Percentiles rank a stretch among this genome's conserved stretches.
Evolutionary conservation across 2,113 vertebrate species (phyloP).

Genomic region (Misgurnus anguillicaudatus): DNA sequence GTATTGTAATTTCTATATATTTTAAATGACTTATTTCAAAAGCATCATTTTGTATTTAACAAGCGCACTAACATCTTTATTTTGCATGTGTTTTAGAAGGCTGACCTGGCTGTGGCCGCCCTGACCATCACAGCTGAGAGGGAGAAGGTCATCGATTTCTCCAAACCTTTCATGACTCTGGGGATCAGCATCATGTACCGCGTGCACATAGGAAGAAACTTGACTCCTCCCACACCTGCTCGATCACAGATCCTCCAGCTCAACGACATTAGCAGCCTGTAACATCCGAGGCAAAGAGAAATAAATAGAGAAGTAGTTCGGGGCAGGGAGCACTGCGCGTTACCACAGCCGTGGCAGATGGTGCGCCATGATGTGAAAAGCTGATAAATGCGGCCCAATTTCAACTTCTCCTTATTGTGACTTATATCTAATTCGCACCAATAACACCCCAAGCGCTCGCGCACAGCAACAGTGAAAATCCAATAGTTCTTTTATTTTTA

Average conservation of each 20-base stretch:
- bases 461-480: constrained; percentile 38
- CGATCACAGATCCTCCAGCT: neutral
- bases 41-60: neutral
- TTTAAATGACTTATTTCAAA: too few species aligned
- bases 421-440: constrained; percentile 51
- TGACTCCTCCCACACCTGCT: neutral
- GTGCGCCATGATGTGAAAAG: constrained; percentile 27
- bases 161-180: constrained; percentile 97
- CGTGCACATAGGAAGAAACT: constrained; percentile 90
- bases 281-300: neutral
- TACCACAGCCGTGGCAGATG: constrained; percentile 28
- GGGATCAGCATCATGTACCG: constrained; percentile 98
- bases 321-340: neutral
- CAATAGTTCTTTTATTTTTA: constrained; percentile 48
- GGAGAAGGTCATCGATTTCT: constrained; percentile 99
- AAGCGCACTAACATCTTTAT: constrained; percentile 1
- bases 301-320: constrained; percentile 24
- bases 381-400: constrained; percentile 48
- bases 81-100: constrained; percentile 82
- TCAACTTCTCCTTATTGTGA: constrained; percentile 40
- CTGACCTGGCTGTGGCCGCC: constrained; percentile 91
- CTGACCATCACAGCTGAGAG: constrained; percentile 95
- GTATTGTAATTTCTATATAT: too few species aligned
- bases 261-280: neutral
- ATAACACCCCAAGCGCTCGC: constrained; percentile 27